Conservation (phyloP, 1,140 invertebrate species). For the Acromyrmex charruanus region DNA sequence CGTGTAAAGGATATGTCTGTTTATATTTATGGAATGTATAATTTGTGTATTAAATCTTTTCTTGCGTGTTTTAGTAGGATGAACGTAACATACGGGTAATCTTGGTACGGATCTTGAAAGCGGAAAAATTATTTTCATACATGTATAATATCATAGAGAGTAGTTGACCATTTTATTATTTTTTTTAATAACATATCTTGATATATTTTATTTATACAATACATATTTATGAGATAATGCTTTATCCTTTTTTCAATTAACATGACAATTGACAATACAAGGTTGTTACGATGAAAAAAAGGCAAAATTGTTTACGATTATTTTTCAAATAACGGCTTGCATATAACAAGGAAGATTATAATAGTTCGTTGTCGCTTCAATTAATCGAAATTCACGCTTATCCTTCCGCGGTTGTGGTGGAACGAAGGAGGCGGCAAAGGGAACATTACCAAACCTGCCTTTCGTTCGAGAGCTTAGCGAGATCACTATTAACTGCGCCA, state of each 20-base stretch:
- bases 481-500: constrained; percentile 74
- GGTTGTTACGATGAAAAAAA: constrained; percentile 45
- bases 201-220: too few species aligned
- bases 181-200: background rate
- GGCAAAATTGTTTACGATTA: constrained; percentile 36
- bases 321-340: constrained; percentile 45
- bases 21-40: constrained; percentile 60
- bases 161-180: background rate
- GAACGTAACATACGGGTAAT: background rate
- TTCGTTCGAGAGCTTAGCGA: constrained; percentile 76
- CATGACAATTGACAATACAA: background rate
- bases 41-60: constrained; percentile 52
- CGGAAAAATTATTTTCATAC: background rate
- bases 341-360: constrained; percentile 69
- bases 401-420: constrained; percentile 44
- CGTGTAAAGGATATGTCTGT: constrained; percentile 41
- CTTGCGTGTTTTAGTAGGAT: background rate
- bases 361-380: constrained; percentile 73
- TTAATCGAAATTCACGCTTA: constrained; percentile 77
- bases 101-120: background rate
- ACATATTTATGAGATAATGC: background rate
- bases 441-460: constrained; percentile 68
- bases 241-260: background rate
- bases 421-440: background rate
- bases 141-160: background rate